phyloP scores from a whole-genome alignment of 64 coral and sea anemone species.

The Dendrophyllia cribrosa region DNA sequence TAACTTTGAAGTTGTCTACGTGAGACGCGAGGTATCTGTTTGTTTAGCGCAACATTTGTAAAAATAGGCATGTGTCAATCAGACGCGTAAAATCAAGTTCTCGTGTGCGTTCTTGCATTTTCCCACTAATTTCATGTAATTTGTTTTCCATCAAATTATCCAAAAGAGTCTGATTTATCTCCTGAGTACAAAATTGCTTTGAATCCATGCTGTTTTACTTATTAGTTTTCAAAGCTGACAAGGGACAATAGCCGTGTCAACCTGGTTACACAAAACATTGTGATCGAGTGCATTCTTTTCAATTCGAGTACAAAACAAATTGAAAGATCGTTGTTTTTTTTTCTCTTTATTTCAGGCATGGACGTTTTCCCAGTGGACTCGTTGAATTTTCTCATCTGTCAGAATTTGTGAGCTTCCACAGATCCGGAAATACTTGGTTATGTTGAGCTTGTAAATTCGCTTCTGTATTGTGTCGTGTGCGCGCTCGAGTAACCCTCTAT shows the following conservation, averaged over 20 bases:
- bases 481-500: constrained; percentile 28
- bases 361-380: constrained; percentile 30
- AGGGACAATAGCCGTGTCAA: constrained; percentile 11
- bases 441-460: constrained; percentile 38
- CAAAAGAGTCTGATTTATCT: neutral
- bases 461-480: constrained; percentile 65
- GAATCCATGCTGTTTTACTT: constrained; percentile 12
- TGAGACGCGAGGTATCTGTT: constrained; percentile 17
- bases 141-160: constrained; percentile 20
- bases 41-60: constrained; percentile 4
- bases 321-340: constrained; percentile 41
- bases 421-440: constrained; percentile 66
- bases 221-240: constrained; percentile 31
- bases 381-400: constrained; percentile 25
- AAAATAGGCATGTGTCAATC: constrained; percentile 41
- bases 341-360: constrained; percentile 12
- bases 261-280: constrained; percentile 42
- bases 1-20: neutral
- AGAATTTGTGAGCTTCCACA: constrained; percentile 21
- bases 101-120: neutral
- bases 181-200: constrained; percentile 11
- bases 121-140: neutral
- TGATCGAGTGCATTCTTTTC: constrained; percentile 43
- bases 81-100: neutral
- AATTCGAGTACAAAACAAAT: constrained; percentile 57